Evolutionary conservation across 2,113 vertebrate species (phyloP).

Genomic region (Kryptolebias marmoratus): DNA sequence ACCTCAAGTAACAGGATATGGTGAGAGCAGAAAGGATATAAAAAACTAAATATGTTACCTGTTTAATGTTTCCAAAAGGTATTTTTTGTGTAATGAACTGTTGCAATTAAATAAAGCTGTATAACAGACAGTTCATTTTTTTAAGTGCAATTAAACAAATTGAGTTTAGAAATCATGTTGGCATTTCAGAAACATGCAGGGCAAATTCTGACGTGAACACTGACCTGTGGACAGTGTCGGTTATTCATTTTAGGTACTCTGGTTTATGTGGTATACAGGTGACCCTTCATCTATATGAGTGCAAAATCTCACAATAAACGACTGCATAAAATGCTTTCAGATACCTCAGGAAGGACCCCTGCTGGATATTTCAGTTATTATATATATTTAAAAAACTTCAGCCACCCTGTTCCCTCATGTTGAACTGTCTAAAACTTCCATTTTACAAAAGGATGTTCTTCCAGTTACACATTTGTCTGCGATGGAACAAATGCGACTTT

Average conservation of each 20-base stretch:
- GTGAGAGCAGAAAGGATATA: conserved; percentile 17
- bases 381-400: conserved; percentile 2
- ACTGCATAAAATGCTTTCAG: conserved; percentile 10
- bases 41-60: background rate
- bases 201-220: background rate
- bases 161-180: background rate
- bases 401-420: background rate
- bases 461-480: background rate
- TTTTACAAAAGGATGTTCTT: background rate
- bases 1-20: conserved; percentile 12
- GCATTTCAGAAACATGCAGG: background rate
- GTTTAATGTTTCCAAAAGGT: conserved; percentile 25
- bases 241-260: conserved; percentile 40
- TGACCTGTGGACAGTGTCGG: background rate
- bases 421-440: background rate
- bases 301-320: background rate
- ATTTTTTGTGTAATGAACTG: conserved; percentile 1
- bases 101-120: conserved; percentile 2
- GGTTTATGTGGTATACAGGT: conserved; percentile 17
- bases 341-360: conserved; percentile 57
- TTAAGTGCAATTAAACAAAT: conserved; percentile 69
- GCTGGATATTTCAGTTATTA: conserved; percentile 33
- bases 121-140: conserved; percentile 23
- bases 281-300: conserved; percentile 1
- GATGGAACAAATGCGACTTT: background rate